Evolutionary conservation across 2,888 invertebrate genomes (phyloP).

Genomic region (Flabesymbios commensalis): DNA sequence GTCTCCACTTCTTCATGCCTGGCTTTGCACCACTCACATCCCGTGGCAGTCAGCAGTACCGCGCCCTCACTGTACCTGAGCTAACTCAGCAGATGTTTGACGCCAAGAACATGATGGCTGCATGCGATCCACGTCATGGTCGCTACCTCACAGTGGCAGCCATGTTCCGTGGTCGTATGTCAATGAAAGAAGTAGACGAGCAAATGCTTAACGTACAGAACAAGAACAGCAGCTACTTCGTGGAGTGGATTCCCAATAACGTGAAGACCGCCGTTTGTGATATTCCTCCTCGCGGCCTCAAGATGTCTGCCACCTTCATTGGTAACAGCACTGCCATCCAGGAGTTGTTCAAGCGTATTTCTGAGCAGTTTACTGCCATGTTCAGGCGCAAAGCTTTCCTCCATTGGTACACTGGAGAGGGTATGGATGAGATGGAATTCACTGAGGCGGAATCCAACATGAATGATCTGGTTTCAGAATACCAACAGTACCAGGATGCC

Average conservation of each 20-base stretch:
- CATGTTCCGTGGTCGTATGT: conserved; percentile 58
- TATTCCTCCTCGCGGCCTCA: conserved; percentile 73
- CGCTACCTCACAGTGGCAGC: conserved; percentile 55
- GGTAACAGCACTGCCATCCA: conserved; percentile 61
- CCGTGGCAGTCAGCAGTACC: conserved; percentile 73
- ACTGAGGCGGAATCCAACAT: conserved; percentile 96
- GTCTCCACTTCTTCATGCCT: conserved; percentile 86
- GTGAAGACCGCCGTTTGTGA: conserved; percentile 25
- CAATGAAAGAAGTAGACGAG: conserved; percentile 68
- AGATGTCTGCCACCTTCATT: conserved; percentile 70
- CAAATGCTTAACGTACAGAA: conserved; percentile 82
- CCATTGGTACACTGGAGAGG: conserved; percentile 97
- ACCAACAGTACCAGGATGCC: conserved; percentile 61
- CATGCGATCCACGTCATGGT: conserved; percentile 51
- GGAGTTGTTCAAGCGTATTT: conserved; percentile 56
- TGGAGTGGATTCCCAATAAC: conserved; percentile 38
- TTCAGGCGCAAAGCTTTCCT: conserved; percentile 95
- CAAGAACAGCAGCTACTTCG: conserved; percentile 38
- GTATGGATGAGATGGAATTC: conserved; percentile 98
- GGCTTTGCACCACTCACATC: conserved; percentile 87
- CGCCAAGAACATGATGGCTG: conserved; percentile 77
- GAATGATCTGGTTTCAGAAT: conserved; percentile 68
- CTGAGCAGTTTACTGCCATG: conserved; percentile 72
- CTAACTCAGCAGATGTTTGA: conserved; percentile 75
- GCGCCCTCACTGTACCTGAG: conserved; percentile 48